phyloP scores from a whole-genome alignment of 2,113 vertebrate species.

The Rhinolophus sinicus region DNA sequence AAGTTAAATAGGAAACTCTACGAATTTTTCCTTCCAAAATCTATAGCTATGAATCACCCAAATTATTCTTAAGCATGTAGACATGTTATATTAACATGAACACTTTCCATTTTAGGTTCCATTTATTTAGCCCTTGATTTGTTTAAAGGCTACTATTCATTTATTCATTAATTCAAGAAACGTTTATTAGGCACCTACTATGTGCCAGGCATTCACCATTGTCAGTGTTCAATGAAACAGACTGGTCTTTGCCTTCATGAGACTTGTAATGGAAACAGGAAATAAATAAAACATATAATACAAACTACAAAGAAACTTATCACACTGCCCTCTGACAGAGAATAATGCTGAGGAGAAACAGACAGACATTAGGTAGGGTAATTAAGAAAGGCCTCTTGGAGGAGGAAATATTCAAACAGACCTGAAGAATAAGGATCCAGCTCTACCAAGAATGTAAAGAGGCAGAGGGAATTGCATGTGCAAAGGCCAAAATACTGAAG shows the following conservation, averaged over 20 bases:
- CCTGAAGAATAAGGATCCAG: neutral
- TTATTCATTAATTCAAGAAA: neutral
- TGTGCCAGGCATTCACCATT: neutral
- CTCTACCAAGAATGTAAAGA: neutral
- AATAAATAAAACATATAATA: neutral
- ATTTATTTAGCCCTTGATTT: neutral
- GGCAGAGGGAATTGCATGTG: neutral
- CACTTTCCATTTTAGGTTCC: neutral
- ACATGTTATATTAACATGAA: neutral
- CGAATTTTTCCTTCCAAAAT: conserved; percentile 40
- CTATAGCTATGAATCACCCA: neutral
- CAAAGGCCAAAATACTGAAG: neutral
- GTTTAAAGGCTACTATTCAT: neutral
- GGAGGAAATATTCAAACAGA: neutral
- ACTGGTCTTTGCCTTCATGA: neutral
- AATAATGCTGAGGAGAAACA: neutral
- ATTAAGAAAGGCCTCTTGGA: neutral
- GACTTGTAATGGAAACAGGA: neutral
- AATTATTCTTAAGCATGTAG: neutral
- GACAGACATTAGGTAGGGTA: neutral
- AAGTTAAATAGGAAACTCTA: neutral
- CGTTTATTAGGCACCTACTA: neutral
- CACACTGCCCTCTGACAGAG: neutral
- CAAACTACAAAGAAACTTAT: neutral
- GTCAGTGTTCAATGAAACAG: neutral